phyloP scores from a whole-genome alignment of 1,140 invertebrate species.

The Pygmarrhopalites habei region DNA sequence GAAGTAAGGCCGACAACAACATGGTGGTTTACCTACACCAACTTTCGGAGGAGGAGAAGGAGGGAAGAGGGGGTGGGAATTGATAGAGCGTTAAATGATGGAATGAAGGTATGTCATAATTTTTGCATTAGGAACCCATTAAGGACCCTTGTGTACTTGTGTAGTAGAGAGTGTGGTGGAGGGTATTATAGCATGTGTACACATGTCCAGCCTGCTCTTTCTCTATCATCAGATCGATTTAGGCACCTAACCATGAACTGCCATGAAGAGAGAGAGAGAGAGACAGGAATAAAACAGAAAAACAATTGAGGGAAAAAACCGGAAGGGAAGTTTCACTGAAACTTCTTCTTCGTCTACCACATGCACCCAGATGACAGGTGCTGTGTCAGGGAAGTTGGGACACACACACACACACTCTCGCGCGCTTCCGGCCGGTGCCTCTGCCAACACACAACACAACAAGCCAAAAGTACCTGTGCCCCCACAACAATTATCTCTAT shows the following conservation, averaged over 20 bases:
- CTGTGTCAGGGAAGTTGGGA: conserved; percentile 26
- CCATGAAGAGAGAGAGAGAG: too few relatives aligned
- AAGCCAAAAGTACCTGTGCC: conserved; percentile 21
- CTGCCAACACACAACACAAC: too few relatives aligned
- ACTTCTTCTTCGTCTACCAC: conserved; percentile 15
- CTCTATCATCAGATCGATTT: conserved; percentile 16
- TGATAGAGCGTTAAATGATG: too few relatives aligned
- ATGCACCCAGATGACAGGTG: conserved; percentile 33
- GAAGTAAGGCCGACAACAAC: too few relatives aligned
- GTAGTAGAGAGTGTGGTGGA: not conserved
- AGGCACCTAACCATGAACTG: conserved; percentile 16
- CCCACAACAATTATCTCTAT: conserved; percentile 9
- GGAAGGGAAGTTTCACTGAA: conserved; percentile 32
- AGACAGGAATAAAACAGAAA: conserved; percentile 9
- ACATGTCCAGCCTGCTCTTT: too few relatives aligned
- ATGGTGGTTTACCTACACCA: too few relatives aligned
- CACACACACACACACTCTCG: too few relatives aligned
- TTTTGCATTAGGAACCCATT: not conserved
- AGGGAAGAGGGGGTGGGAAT: too few relatives aligned
- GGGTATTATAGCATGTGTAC: not conserved
- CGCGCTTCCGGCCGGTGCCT: conserved; percentile 25
- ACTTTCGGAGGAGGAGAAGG: too few relatives aligned
- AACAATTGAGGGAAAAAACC: conserved; percentile 23
- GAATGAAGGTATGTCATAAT: not conserved
- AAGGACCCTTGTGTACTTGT: not conserved